Evolutionary conservation across 2,888 invertebrate species (phyloP).

Genomic region (Alloplasta piceator): DNA sequence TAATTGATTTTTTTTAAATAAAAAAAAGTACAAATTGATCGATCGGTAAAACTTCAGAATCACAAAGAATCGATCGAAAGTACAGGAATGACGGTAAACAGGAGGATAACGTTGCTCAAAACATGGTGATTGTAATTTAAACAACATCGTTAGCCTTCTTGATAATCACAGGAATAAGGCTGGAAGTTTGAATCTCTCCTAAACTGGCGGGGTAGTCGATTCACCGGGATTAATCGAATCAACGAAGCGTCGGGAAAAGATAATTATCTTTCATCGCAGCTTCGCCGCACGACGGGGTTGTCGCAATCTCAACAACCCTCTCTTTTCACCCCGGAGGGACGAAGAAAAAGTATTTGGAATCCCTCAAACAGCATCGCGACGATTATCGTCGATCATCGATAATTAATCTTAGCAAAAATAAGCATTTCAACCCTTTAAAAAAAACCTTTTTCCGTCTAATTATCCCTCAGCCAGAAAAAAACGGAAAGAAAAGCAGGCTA

Average conservation of each 20-base stretch:
- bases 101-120: no score
- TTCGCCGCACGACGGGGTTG: slow-evolving; percentile 23
- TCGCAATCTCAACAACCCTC: slow-evolving; percentile 32
- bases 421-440: not conserved
- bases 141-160: no score
- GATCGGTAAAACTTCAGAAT: no score
- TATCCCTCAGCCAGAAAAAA: not conserved
- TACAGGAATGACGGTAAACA: no score
- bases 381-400: not conserved
- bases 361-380: not conserved
- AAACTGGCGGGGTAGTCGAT: slow-evolving; percentile 37
- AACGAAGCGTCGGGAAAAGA: slow-evolving; percentile 52
- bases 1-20: no score
- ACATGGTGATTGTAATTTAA: no score
- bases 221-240: slow-evolving; percentile 53
- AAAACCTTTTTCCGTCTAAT: not conserved
- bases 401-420: not conserved
- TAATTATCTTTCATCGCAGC: slow-evolving; percentile 60
- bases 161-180: no score
- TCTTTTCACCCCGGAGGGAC: not conserved
- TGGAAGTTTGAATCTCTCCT: not conserved
- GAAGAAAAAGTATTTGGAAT: slow-evolving; percentile 40
- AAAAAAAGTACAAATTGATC: no score
- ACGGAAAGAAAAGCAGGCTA: not conserved
- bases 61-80: no score